Evolutionary conservation across 2,888 invertebrate species (phyloP).

Genomic region (Julus scandinavius): DNA sequence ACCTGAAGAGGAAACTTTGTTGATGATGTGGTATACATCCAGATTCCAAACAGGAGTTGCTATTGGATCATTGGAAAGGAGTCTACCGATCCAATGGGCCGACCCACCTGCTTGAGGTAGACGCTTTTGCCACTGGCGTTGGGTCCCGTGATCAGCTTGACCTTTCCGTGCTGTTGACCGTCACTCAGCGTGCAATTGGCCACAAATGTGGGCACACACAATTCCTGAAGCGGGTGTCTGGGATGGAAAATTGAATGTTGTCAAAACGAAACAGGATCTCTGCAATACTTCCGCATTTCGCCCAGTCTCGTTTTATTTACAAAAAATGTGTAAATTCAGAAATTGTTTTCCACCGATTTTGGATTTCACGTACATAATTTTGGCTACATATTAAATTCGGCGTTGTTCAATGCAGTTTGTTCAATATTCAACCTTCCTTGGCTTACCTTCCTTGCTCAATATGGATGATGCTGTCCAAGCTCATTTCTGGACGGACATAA

Average conservation of each 20-base stretch:
- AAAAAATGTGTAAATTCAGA: not conserved
- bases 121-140: conserved; percentile 94
- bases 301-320: not conserved
- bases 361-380: not conserved
- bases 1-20: conserved; percentile 64
- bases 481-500: conserved; percentile 75
- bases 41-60: too few species aligned
- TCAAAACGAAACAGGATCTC: not conserved
- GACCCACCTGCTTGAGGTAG: conserved; percentile 81
- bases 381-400: too few species aligned
- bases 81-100: too few species aligned
- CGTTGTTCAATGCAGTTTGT: too few species aligned
- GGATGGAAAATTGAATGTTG: conserved; percentile 25
- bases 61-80: too few species aligned
- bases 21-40: too few species aligned
- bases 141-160: conserved; percentile 87
- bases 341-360: not conserved
- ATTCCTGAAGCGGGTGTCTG: conserved; percentile 82
- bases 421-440: not conserved
- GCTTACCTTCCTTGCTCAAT: conserved; percentile 72
- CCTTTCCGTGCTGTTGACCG: conserved; percentile 67
- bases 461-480: conserved; percentile 70
- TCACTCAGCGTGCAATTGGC: conserved; percentile 78
- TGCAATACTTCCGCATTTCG: not conserved
- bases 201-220: conserved; percentile 75